A percentile compares a stretch with the other conserved stretches of the same genome.
Conservation (phyloP, 30 jellyfish, hydroid and myxozoan genomes). For the Aurelia sp. region DNA sequence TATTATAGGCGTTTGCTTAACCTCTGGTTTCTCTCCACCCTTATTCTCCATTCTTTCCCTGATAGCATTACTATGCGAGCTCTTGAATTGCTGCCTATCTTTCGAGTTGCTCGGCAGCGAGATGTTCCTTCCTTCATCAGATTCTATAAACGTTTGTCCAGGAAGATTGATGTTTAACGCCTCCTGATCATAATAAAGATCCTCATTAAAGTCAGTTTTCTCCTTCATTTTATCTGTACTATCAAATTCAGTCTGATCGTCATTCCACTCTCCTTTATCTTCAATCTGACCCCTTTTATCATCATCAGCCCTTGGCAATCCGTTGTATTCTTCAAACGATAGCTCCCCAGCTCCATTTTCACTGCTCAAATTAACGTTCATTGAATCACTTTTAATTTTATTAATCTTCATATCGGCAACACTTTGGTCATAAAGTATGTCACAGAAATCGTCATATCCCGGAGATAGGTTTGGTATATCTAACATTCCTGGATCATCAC, state of each 20-base stretch:
- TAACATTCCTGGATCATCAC: slow-evolving; percentile 73
- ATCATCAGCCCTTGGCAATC: neutral
- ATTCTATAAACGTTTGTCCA: neutral
- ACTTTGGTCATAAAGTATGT: slow-evolving; percentile 41
- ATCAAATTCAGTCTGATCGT: neutral
- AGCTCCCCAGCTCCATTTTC: neutral
- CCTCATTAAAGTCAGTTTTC: neutral
- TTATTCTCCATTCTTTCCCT: neutral
- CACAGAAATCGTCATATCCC: slow-evolving; percentile 72
- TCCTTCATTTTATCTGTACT: neutral
- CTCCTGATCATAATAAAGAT: neutral
- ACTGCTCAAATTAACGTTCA: slow-evolving; percentile 9
- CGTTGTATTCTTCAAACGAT: neutral
- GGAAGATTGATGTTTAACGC: neutral
- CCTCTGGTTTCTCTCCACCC: neutral
- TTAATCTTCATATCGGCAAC: neutral
- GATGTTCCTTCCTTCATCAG: neutral
- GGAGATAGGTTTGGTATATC: slow-evolving; percentile 71
- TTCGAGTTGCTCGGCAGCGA: neutral
- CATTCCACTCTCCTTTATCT: neutral
- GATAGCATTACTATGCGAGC: too few relatives aligned
- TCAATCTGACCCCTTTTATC: neutral
- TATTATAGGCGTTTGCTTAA: neutral
- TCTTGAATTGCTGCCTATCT: neutral
- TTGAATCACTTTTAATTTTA: neutral